Evolutionary conservation across 2,113 vertebrate genomes (phyloP).

Genomic region (Burhinus oedicnemus): DNA sequence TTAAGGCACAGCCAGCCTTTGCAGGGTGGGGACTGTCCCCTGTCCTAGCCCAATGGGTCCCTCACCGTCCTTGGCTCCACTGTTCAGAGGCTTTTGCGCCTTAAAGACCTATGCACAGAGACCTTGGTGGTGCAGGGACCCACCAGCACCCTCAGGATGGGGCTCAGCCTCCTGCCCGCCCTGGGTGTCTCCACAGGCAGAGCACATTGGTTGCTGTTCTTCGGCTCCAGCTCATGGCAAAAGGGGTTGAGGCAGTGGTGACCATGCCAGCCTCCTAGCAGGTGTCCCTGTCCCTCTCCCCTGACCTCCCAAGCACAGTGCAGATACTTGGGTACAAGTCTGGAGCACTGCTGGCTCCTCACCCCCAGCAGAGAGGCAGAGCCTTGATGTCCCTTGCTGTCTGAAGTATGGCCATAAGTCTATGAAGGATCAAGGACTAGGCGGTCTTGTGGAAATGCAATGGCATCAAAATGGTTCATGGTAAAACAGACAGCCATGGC

Average conservation of each 20-base stretch:
- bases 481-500: not conserved
- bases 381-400: not conserved
- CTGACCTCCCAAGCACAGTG: not conserved
- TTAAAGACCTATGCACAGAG: not conserved
- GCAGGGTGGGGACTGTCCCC: too few species aligned
- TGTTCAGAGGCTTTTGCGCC: not conserved
- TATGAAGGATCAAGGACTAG: not conserved
- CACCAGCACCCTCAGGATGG: not conserved
- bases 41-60: not conserved
- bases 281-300: fast-evolving
- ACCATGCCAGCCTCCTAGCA: fast-evolving
- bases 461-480: not conserved
- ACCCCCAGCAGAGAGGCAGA: not conserved
- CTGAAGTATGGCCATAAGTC: not conserved
- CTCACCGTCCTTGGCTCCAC: not conserved
- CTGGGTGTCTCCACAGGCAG: not conserved
- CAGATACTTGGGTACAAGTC: not conserved
- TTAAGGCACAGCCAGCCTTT: not conserved
- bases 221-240: not conserved
- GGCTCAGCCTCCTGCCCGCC: not conserved
- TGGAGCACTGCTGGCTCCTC: not conserved
- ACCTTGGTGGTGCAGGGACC: not conserved
- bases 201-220: not conserved
- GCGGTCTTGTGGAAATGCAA: not conserved
- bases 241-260: fast-evolving